Evolutionary conservation across 64 coral and sea anemone species (phyloP), one percentile per base, ranked within the genome.

Genomic region (Orbicella faveolata): DNA sequence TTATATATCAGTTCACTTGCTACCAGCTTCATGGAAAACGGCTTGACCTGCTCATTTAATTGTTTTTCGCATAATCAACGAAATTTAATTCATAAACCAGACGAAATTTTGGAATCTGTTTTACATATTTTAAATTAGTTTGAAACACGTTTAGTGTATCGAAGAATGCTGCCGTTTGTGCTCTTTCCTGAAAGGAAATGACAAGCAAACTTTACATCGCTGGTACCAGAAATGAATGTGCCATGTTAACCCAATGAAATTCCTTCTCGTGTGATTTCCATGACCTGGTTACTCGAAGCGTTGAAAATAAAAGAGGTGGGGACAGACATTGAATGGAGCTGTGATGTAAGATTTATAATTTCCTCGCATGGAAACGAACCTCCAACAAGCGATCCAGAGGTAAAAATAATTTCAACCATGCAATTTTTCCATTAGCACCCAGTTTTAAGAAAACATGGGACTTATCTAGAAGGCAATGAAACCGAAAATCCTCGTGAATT

Each of bases 291-390:
- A 33, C 20, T 70, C 72, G 82, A 73, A 70, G 82, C 82, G 82
- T 85, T 72, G 48, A 73, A 78, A 68, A 72, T 63, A 81, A 81
- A 81, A 52, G 34, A 73, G 61, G 61, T 19, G 82, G 63, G 39
- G 41, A 39, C 65, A 10, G 39, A 52, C 37, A 30, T 85, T 85
- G 82, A 85, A 85, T 85, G 82, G 36, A 52, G 82, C 82, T 85
- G 82, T 85, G 82, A 85, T 85, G 82, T 85, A 85, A 85, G 82
- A 85, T 85, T 85, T 85, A 41, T 85, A 85, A 85, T 85, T 37
- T 52, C 30, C 12, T 68, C 36, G 82, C 13, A 52, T 72, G 65
- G 63, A 37, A 30, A 70, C 36, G 8, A 72, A 73, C 26, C 18
- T 16, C 21, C 19, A 69, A 48, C 19, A 70, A 48, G 23, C 13